Percentiles rank a stretch among this genome's conserved stretches.
These are phyloP conservation scores for Olivierus martensii DNA, from an alignment of 1,140 invertebrate species.

Conservation along the genomic window DNA sequence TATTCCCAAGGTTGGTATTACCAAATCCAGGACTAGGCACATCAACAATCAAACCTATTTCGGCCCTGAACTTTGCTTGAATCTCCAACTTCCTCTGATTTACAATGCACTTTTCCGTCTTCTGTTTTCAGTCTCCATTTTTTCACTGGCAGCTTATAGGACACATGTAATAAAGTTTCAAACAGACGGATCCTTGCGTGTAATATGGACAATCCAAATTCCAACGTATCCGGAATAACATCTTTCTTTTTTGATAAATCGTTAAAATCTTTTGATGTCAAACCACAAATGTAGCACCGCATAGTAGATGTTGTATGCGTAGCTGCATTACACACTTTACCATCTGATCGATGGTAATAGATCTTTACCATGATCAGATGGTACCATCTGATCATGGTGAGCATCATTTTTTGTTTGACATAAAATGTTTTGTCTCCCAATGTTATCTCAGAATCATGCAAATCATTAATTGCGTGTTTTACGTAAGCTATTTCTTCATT, in stretches of 20 bases:
- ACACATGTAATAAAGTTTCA: constrained; percentile 1
- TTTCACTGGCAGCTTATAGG: background rate
- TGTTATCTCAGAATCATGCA: background rate
- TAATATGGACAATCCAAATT: constrained; percentile 2
- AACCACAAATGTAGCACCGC: constrained; percentile 2
- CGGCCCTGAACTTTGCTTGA: background rate
- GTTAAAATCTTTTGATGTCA: constrained; percentile 4
- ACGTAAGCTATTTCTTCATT: background rate
- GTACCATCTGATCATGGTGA: constrained; percentile 5
- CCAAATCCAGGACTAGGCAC: background rate
- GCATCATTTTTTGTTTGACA: background rate
- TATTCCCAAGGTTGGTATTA: constrained; percentile 16
- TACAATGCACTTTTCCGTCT: background rate
- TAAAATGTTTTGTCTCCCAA: background rate
- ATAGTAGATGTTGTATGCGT: background rate
- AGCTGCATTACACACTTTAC: background rate
- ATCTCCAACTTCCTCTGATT: background rate
- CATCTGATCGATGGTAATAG: too few relatives aligned
- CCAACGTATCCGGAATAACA: background rate
- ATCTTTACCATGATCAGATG: too few relatives aligned
- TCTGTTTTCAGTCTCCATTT: constrained; percentile 1
- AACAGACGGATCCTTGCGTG: constrained; percentile 1
- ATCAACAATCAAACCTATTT: background rate
- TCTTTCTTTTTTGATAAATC: background rate
- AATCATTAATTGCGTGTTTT: background rate